Percentiles rank a stretch among this genome's conserved stretches.
These are phyloP conservation scores for Conops quadrifasciatus DNA, from an alignment of 2,888 invertebrate genomes.

Conservation along the genomic window DNA sequence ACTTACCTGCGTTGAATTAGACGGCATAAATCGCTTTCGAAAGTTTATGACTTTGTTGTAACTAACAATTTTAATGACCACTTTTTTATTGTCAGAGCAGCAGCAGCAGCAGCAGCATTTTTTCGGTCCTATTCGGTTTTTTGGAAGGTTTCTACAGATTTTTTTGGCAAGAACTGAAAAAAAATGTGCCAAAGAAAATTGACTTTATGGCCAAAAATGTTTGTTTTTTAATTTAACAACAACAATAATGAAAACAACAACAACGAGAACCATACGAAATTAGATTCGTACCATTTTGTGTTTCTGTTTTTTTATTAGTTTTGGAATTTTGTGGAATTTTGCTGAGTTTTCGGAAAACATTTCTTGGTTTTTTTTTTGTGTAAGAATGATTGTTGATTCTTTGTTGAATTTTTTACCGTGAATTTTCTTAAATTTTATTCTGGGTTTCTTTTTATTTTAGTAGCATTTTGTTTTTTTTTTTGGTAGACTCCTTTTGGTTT, in stretches of 20 bases:
- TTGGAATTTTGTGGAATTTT: constrained; percentile 35
- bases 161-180: not conserved
- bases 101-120: too few relatives aligned
- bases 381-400: not conserved
- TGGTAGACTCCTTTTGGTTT: too few relatives aligned
- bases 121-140: too few relatives aligned
- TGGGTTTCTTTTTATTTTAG: not conserved
- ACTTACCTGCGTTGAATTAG: too few relatives aligned
- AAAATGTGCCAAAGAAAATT: not conserved
- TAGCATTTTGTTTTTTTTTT: too few relatives aligned
- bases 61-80: constrained; percentile 3
- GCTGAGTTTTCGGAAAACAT: constrained; percentile 2
- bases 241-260: too few relatives aligned
- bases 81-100: not conserved
- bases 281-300: too few relatives aligned
- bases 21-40: too few relatives aligned
- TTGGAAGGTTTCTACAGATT: too few relatives aligned
- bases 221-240: not conserved
- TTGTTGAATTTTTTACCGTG: not conserved
- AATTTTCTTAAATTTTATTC: not conserved
- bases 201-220: not conserved
- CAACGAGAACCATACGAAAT: too few relatives aligned
- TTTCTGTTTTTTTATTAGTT: constrained; percentile 41
- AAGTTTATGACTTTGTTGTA: too few relatives aligned
- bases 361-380: not conserved